phyloP scores from a whole-genome alignment of 1,140 invertebrate species.

The Diabrotica virgifera region DNA sequence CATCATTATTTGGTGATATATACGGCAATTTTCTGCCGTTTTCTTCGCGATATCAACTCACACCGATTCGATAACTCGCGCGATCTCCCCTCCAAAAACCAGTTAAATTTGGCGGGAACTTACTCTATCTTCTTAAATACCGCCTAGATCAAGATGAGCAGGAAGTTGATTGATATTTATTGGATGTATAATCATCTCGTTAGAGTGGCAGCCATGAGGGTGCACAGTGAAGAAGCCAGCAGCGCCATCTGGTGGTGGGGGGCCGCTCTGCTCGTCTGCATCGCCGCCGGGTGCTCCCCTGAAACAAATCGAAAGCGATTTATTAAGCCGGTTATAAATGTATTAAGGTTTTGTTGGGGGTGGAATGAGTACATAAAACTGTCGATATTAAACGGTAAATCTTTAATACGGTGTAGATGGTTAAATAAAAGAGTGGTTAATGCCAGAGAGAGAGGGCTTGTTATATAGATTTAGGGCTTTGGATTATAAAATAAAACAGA shows the following conservation, averaged over 20 bases:
- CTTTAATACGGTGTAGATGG: too few species aligned
- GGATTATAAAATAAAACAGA: too few species aligned
- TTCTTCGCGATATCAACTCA: too few species aligned
- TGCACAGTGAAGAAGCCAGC: conserved; percentile 24
- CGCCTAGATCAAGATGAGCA: conserved; percentile 25
- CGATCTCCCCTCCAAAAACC: too few species aligned
- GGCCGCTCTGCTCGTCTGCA: conserved; percentile 65
- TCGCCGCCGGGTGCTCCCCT: conserved; percentile 75
- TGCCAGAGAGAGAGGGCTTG: too few species aligned
- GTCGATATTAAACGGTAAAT: too few species aligned
- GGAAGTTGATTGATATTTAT: conserved; percentile 27
- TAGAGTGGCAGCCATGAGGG: conserved; percentile 30
- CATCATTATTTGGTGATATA: too few species aligned
- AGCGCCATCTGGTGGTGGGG: conserved; percentile 35
- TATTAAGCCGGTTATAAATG: background rate
- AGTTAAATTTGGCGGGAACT: too few species aligned
- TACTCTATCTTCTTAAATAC: background rate
- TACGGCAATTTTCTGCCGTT: too few species aligned
- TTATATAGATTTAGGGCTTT: too few species aligned
- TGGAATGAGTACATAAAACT: background rate
- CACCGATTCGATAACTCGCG: too few species aligned
- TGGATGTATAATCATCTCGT: conserved; percentile 41
- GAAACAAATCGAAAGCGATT: conserved; percentile 41
- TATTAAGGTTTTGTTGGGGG: background rate
- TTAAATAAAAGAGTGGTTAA: too few species aligned